phyloP scores from a whole-genome alignment of 2,888 invertebrate species.

The Cantharis rustica region DNA sequence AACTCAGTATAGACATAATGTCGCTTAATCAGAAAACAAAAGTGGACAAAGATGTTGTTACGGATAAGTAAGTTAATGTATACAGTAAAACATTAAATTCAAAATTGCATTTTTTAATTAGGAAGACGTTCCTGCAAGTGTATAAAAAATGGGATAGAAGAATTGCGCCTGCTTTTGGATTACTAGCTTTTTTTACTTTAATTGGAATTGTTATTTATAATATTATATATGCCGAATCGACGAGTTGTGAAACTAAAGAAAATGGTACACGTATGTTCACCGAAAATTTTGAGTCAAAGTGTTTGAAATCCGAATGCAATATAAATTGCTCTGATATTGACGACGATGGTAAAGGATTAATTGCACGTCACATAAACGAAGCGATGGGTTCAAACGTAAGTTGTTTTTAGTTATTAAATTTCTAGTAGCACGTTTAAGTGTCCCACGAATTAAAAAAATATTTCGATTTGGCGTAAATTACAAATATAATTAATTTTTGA shows the following conservation, averaged over 20 bases:
- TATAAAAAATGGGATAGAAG: constrained; percentile 7
- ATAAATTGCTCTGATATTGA: not conserved
- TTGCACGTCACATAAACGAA: not conserved
- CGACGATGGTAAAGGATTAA: not conserved
- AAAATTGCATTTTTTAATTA: not conserved
- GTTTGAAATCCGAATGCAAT: not conserved
- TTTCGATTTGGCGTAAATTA: too few relatives aligned
- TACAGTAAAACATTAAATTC: not conserved
- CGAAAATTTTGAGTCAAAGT: not conserved
- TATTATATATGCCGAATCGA: not conserved
- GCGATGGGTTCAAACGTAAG: not conserved
- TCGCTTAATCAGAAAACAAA: not conserved
- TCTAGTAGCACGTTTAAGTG: too few relatives aligned
- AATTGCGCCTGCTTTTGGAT: constrained; percentile 2
- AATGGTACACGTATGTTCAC: not conserved
- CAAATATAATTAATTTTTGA: too few relatives aligned
- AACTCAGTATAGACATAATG: not conserved
- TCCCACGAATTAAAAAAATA: too few relatives aligned
- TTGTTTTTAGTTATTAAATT: not conserved
- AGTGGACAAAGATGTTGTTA: not conserved
- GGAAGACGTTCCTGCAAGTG: not conserved
- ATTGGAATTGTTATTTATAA: constrained; percentile 1
- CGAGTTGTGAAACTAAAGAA: not conserved
- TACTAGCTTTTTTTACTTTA: not conserved
- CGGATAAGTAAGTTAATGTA: not conserved